Base-by-base conservation (phyloP, 2,113 vertebrate species). In the Nannospalax galili region DNA sequence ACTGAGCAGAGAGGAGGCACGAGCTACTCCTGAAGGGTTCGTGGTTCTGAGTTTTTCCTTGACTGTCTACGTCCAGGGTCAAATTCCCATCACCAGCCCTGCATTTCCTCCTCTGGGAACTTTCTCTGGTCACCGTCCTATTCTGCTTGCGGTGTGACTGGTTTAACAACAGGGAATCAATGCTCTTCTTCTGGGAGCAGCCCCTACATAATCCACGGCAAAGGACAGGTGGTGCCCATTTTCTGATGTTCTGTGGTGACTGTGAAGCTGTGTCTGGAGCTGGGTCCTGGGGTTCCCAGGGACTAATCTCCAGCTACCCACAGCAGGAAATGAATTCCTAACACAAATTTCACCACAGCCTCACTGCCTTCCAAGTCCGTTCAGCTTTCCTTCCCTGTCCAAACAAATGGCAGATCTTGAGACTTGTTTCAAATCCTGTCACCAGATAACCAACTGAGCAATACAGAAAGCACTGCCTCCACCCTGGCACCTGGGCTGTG, bases 181-280 rank as follows among this genome's bases (percentile, higher is more conserved):
- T 9, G 12, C 5, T 0, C 52, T 45, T 69, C 15, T 56, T 24
- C 26, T 8, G 20, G 11, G 80, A 93, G 75, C 37, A 87, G 1
- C 28, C 48, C 19, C 45, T 5, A n/a, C n/a, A n/a, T n/a, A 16
- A 14, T 1, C 72, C 37, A 0, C 7, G 26, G 28, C 30, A 17
- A 26, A 17, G 56, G 78, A 15, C 17, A 16, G 20, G 12, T 14
- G n/a, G 28, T 1, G 1, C 1, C 30, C 22, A 4, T 2, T 28
- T 20, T 69, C 26, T 40, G 30, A 62, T 62, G 26, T 64, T 82
- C 80, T 60, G 5, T 1, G 1, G 35, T 2, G 35, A 9, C 37
- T 26, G 7, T 35, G 7, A 78, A 0, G 0, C 0, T 35, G 0
- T 12, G 19, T 37, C 22, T 0, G 1, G 7, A 65, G 3, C n/a